Conservation (phyloP, 2,797 vertebrate species). For the Malacoctenus gilli region DNA sequence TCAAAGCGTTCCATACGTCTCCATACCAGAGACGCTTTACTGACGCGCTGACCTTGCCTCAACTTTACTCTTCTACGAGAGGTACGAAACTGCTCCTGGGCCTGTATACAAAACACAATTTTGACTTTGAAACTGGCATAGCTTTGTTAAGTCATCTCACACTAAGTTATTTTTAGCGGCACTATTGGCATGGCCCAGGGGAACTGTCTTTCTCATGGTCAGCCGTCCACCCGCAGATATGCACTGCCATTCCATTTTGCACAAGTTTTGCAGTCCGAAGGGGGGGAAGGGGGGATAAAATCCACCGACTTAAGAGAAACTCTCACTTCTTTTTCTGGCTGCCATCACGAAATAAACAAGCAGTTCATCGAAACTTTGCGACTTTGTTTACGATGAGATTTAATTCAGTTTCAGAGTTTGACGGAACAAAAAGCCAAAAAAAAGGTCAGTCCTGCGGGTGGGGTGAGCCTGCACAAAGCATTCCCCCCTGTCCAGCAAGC, state of each 20-base stretch:
- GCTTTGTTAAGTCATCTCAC: neutral
- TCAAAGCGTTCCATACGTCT: neutral
- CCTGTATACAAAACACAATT: constrained; percentile 7
- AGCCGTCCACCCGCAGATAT: neutral
- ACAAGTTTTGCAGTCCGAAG: neutral
- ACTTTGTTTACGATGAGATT: no score
- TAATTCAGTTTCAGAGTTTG: no score
- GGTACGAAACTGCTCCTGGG: constrained; percentile 3
- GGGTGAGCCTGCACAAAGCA: no score
- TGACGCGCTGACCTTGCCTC: no score
- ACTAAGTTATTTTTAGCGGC: constrained; percentile 11
- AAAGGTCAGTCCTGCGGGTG: no score
- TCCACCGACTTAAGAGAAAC: neutral
- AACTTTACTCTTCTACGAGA: neutral
- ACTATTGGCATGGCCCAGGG: neutral
- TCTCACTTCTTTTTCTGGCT: neutral
- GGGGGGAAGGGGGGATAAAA: constrained; percentile 6
- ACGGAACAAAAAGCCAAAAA: no score
- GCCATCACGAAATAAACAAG: no score
- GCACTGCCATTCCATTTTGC: neutral
- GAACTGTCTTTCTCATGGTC: neutral
- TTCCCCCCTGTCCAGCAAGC: no score
- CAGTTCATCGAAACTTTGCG: no score
- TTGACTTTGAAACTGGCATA: neutral
- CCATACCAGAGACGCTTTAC: no score